Evolutionary conservation across 1,140 invertebrate species (phyloP).

Genomic region (Caenorhabditis inopinata): DNA sequence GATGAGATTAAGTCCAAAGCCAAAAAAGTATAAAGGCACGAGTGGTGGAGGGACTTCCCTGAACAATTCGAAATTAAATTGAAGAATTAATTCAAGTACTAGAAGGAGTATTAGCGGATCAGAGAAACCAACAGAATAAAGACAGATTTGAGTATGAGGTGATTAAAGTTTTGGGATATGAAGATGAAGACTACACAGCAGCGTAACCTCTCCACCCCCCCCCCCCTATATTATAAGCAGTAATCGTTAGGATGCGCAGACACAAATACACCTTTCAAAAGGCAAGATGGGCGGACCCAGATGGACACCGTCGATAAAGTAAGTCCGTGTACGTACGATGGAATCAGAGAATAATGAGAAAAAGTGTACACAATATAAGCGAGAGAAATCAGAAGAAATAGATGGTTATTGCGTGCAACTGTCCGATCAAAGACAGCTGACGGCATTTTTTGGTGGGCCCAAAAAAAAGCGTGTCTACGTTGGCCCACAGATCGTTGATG

Average conservation of each 20-base stretch:
- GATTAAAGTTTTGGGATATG: not conserved
- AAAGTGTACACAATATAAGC: not conserved
- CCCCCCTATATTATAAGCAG: not conserved
- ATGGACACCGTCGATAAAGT: not conserved
- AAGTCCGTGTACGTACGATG: not conserved
- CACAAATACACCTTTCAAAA: not conserved
- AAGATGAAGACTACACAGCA: not conserved
- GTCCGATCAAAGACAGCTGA: slow-evolving; percentile 20
- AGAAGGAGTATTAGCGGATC: too few species aligned
- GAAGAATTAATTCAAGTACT: too few species aligned
- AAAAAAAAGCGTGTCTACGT: slow-evolving; percentile 5
- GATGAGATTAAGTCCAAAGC: not conserved
- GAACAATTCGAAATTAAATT: not conserved
- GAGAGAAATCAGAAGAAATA: not conserved
- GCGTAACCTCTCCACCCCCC: not conserved
- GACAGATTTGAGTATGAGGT: not conserved
- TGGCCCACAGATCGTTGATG: not conserved
- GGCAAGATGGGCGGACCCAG: not conserved
- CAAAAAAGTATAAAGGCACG: not conserved
- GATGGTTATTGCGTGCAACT: not conserved
- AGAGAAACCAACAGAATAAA: not conserved
- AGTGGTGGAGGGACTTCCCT: not conserved
- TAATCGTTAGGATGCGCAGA: not conserved
- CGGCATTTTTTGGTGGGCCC: not conserved
- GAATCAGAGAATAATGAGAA: not conserved